phyloP scores from a whole-genome alignment of 1,140 invertebrate species.

The Streblospio benedicti region DNA sequence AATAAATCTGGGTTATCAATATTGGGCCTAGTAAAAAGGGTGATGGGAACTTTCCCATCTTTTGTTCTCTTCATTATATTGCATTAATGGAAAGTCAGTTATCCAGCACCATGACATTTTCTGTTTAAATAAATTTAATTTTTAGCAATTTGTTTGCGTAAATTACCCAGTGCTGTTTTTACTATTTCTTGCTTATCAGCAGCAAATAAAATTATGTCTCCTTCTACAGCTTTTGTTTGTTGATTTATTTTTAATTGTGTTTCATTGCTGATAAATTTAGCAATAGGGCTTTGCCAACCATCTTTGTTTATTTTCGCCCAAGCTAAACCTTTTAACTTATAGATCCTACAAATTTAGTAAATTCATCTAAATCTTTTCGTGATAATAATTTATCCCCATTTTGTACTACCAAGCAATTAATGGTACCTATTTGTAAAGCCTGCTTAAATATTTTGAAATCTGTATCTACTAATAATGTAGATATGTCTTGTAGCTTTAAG shows the following conservation, averaged over 20 bases:
- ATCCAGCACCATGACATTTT: conserved; percentile 49
- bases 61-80: conserved; percentile 59
- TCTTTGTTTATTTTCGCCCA: too few relatives aligned
- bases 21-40: conserved; percentile 50
- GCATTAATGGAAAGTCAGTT: conserved; percentile 86
- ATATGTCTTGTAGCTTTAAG: conserved; percentile 1
- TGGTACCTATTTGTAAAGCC: not conserved
- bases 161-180: too few relatives aligned
- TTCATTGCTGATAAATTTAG: too few relatives aligned
- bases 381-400: not conserved
- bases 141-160: too few relatives aligned
- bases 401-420: not conserved
- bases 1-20: not conserved
- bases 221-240: too few relatives aligned
- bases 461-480: conserved; percentile 70
- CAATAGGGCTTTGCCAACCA: too few relatives aligned
- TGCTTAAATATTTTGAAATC: conserved; percentile 79
- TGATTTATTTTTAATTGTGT: too few relatives aligned
- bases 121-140: too few relatives aligned
- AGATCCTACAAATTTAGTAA: not conserved
- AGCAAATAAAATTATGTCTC: too few relatives aligned
- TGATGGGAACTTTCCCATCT: conserved; percentile 59
- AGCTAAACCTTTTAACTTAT: not conserved
- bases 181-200: too few relatives aligned
- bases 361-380: not conserved